phyloP scores from a whole-genome alignment of 2,113 vertebrate genomes.

The Chrysemys picta region DNA sequence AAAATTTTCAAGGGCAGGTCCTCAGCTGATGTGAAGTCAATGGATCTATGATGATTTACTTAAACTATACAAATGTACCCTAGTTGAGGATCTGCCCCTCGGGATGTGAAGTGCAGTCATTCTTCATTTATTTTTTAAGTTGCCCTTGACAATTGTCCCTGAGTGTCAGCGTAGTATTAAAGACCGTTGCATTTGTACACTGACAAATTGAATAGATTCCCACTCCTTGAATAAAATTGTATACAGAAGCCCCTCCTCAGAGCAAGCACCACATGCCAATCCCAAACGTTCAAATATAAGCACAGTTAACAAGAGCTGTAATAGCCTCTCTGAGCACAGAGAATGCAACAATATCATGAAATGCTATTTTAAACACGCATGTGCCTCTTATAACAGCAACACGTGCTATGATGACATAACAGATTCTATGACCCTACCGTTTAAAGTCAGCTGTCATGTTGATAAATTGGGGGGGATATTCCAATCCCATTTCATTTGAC shows the following conservation, averaged over 20 bases:
- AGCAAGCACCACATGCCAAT: too few species aligned
- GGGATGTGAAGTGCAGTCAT: not conserved
- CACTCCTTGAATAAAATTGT: not conserved
- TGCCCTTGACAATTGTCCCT: not conserved
- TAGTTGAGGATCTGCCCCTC: not conserved
- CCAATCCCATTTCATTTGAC: not conserved
- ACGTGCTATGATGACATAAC: not conserved
- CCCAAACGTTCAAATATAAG: not conserved
- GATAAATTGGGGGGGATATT: not conserved
- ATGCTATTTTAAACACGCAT: not conserved
- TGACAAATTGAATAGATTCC: not conserved
- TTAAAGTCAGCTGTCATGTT: not conserved
- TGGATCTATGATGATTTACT: not conserved
- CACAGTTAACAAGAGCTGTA: not conserved
- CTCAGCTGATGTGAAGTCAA: not conserved
- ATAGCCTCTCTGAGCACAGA: not conserved
- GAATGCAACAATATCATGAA: not conserved
- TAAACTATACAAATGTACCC: too few species aligned
- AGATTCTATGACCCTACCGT: not conserved
- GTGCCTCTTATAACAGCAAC: not conserved
- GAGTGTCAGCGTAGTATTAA: not conserved
- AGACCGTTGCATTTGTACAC: not conserved
- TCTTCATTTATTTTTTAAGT: not conserved
- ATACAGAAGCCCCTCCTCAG: not conserved
- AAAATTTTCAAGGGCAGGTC: not conserved